Conservation (phyloP, 2,888 invertebrate genomes). For the Platycheirus albimanus region DNA sequence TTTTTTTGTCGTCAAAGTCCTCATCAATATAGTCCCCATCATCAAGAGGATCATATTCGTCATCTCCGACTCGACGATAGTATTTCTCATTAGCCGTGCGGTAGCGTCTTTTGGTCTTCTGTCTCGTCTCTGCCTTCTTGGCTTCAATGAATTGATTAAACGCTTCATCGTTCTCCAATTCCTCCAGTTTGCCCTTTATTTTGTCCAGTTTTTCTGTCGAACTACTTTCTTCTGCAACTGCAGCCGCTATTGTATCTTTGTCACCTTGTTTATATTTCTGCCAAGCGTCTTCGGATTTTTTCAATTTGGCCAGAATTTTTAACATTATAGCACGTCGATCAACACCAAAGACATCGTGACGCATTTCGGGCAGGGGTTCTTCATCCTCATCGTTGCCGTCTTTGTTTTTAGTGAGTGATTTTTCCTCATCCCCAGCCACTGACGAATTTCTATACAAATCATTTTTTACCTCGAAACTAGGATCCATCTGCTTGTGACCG, state of each 20-base stretch:
- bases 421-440: too few relatives aligned
- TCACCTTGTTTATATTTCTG: constrained; percentile 38
- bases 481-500: constrained; percentile 83
- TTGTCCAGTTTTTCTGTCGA: constrained; percentile 18
- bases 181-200: constrained; percentile 42
- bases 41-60: constrained; percentile 65
- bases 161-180: constrained; percentile 65
- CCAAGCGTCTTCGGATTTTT: constrained; percentile 85
- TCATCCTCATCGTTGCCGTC: constrained; percentile 79
- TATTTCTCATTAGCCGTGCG: constrained; percentile 30
- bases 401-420: constrained; percentile 48
- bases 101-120: constrained; percentile 76
- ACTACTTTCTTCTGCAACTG: background rate
- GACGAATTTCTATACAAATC: constrained; percentile 38
- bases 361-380: constrained; percentile 86
- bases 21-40: constrained; percentile 78
- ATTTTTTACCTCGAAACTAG: constrained; percentile 80
- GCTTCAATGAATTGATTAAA: constrained; percentile 69
- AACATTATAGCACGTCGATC: constrained; percentile 87
- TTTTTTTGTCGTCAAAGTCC: constrained; percentile 65
- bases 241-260: background rate
- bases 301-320: constrained; percentile 83
- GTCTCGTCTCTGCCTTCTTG: constrained; percentile 70
- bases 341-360: constrained; percentile 88
- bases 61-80: constrained; percentile 39